Evolutionary conservation across 1,140 invertebrate species (phyloP).

Genomic region (Drosophila mauritiana): DNA sequence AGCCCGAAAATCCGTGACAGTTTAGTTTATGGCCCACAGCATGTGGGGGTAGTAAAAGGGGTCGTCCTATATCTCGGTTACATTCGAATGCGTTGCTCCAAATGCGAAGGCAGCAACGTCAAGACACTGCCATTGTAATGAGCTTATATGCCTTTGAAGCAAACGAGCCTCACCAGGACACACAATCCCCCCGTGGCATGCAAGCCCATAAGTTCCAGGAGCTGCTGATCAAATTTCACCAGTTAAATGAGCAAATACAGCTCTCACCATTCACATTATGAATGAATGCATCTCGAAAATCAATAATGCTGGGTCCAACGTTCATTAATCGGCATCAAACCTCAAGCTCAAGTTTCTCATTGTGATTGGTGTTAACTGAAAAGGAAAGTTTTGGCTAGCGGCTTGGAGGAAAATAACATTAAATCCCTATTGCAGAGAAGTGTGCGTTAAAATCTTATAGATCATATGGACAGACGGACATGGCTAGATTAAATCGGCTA

Average conservation of each 20-base stretch:
- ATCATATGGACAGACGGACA: no score
- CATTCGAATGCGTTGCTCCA: constrained; percentile 51
- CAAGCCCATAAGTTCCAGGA: neutral
- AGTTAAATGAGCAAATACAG: constrained; percentile 9
- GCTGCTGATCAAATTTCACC: constrained; percentile 2
- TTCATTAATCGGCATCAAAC: neutral
- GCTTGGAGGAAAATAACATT: neutral
- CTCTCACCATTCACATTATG: neutral
- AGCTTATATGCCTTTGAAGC: constrained; percentile 35
- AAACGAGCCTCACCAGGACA: constrained; percentile 8
- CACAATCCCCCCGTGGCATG: neutral
- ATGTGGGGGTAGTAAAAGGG: constrained; percentile 35
- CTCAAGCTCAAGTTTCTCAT: neutral
- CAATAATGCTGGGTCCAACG: neutral
- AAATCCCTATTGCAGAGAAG: no score
- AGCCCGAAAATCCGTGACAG: constrained; percentile 59
- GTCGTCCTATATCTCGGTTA: constrained; percentile 39
- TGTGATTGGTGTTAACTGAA: neutral
- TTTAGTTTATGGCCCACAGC: constrained; percentile 70
- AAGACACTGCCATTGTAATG: constrained; percentile 33
- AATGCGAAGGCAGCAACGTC: constrained; percentile 17
- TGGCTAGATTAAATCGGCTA: no score
- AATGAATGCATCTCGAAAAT: neutral
- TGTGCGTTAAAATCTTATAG: no score
- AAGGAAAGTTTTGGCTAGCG: no score